A percentile compares a stretch with the other conserved stretches of the same genome.
Evolutionary conservation across 2,797 vertebrate genomes (phyloP).

Genomic region (Sebastes cheni): DNA sequence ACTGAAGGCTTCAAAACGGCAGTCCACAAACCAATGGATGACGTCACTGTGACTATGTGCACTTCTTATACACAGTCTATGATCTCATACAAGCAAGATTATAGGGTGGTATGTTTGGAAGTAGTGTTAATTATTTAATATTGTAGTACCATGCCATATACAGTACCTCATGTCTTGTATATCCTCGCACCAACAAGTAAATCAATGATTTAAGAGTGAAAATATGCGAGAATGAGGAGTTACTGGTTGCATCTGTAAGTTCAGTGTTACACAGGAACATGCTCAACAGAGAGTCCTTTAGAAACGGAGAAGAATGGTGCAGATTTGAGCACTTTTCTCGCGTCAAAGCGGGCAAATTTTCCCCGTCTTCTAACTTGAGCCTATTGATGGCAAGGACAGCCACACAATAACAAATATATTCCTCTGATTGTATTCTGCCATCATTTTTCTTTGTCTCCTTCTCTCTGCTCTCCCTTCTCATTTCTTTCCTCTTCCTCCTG

Average conservation of each 20-base stretch:
- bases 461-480: constrained; percentile 68
- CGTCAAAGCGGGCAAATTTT: constrained; percentile 36
- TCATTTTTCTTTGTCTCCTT: constrained; percentile 77
- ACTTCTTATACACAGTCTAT: too few relatives aligned
- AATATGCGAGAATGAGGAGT: neutral
- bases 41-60: accelerated
- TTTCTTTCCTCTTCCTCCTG: constrained; percentile 72
- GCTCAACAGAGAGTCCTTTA: constrained; percentile 8
- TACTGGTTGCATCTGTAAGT: neutral
- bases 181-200: neutral
- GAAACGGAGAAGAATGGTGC: constrained; percentile 16
- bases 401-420: constrained; percentile 81
- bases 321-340: constrained; percentile 30
- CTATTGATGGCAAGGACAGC: constrained; percentile 63
- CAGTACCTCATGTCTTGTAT: neutral
- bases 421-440: constrained; percentile 71
- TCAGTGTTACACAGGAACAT: neutral
- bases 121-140: neutral
- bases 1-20: too few relatives aligned
- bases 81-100: neutral
- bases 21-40: too few relatives aligned
- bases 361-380: constrained; percentile 48
- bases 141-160: neutral
- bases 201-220: neutral
- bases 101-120: neutral